Base-by-base conservation (phyloP, 2,113 vertebrate genomes). In the Maccullochella peelii region DNA sequence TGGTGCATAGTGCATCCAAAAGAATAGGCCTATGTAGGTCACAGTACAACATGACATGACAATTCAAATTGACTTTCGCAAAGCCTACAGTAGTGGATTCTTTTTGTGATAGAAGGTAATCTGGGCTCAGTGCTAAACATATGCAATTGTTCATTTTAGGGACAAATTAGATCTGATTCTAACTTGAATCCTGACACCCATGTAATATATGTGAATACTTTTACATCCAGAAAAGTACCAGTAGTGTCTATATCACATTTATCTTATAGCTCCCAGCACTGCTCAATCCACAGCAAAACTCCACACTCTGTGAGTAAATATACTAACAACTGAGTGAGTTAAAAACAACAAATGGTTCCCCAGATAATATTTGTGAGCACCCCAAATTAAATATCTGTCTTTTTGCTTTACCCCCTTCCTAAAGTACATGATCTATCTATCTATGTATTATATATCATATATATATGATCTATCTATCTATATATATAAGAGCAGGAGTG, bases 1-100 rank as follows among this genome's bases (percentile, higher is more conserved):
- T 66, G 68, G 62, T 77, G 80, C 62, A 70, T 5, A 38, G 59
- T 63, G 33, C 62, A 54, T 63, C 73, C 38, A 58, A 63, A 71
- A 49, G 49, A 81, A 49, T 6, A 63, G 7, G 50, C 15, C 71
- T 30, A 42, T 81, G 21, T 77, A 54, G 72, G 69, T 12, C 55
- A 16, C 59, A 77, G 38, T 49, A 52, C 70, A 73, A 68, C 54
- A 68, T 50, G 49, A 85, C 62, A 80, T 73, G 67, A 72, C 40
- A 72, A 66, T 57, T 79, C 55, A 59, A 15, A 33, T 42, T 66
- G 62, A 80, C 54, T 63, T 82, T 57, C 27, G 49, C 30, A 25
- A 54, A 69, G 33, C 25, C 58, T 10, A 8, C 23, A 57, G 30
- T 42, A 23, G 2, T 8, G 21, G 44, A 30, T 63, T 52, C 18